Evolutionary conservation across 2,888 invertebrate genomes (phyloP).

Genomic region (Drosophila birchii): DNA sequence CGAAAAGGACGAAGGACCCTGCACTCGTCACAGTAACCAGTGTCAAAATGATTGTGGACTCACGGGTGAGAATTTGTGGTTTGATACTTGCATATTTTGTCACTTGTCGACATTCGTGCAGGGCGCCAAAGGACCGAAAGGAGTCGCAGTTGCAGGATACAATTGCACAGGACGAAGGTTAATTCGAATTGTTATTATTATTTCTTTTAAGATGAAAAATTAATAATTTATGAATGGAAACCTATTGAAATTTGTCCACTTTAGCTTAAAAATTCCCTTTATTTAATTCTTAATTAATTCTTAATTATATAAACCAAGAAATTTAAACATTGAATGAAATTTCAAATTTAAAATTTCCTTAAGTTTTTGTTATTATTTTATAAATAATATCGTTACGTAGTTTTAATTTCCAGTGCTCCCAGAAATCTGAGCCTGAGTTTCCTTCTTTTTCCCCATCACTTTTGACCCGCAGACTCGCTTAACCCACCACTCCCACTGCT

Average conservation of each 20-base stretch:
- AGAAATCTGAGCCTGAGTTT: neutral
- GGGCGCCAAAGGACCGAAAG: conserved; percentile 1
- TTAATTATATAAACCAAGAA: neutral
- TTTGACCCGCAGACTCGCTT: neutral
- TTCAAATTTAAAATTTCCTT: neutral
- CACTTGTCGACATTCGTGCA: conserved; percentile 61
- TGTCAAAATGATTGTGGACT: conserved; percentile 81
- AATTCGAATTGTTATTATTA: neutral
- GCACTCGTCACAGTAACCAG: conserved; percentile 65
- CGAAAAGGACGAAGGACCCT: conserved; percentile 13
- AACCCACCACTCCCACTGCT: conserved; percentile 41
- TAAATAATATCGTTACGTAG: neutral
- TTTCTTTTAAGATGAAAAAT: neutral
- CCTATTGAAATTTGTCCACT: neutral
- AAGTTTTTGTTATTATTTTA: neutral
- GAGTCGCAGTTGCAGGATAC: conserved; percentile 3
- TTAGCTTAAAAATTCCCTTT: neutral
- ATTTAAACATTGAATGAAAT: neutral
- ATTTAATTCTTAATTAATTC: too few relatives aligned
- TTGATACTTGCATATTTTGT: conserved; percentile 80
- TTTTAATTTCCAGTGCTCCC: conserved; percentile 1
- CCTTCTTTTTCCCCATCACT: neutral
- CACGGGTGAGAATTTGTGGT: conserved; percentile 80
- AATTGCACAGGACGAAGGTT: neutral
- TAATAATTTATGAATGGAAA: neutral